A percentile compares a stretch with the other conserved stretches of the same genome.
phyloP scores from a whole-genome alignment of 2,113 vertebrate species.

The Aleadryas rufinucha region DNA sequence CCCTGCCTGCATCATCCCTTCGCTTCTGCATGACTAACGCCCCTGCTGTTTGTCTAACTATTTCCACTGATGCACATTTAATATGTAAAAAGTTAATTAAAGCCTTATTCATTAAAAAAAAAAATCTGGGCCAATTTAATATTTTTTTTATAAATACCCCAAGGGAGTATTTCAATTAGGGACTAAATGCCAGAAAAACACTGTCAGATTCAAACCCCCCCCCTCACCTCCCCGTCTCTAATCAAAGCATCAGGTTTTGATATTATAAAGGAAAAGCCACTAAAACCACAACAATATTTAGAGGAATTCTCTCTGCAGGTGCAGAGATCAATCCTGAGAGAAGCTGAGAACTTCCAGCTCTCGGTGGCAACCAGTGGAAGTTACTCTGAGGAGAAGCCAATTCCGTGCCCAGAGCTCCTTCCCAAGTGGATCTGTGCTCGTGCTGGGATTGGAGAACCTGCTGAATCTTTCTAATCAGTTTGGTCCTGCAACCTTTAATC shows the following conservation, averaged over 20 bases:
- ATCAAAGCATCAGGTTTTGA: constrained; percentile 32
- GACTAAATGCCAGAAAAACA: constrained; percentile 21
- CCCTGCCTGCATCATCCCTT: constrained; percentile 38
- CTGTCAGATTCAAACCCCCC: not conserved
- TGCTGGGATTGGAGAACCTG: not conserved
- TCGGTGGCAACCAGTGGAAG: not conserved
- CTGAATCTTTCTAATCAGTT: constrained; percentile 25
- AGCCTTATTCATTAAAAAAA: constrained; percentile 57
- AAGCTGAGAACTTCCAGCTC: not conserved
- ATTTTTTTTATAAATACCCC: constrained; percentile 34
- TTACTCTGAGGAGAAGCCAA: not conserved
- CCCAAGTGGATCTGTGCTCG: not conserved
- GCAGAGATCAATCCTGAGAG: constrained; percentile 23
- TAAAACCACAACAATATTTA: constrained; percentile 42
- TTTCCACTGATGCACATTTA: constrained; percentile 3
- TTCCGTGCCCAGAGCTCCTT: not conserved
- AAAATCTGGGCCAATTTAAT: constrained; percentile 48
- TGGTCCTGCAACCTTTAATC: constrained; percentile 21
- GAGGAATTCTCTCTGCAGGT: not conserved
- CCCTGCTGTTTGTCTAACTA: constrained; percentile 47
- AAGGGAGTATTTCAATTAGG: constrained; percentile 50
- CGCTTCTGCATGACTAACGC: constrained; percentile 8
- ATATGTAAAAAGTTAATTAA: constrained; percentile 68
- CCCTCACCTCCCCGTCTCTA: not conserved
- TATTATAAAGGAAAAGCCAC: constrained; percentile 22